Base-by-base conservation (phyloP, 30 jellyfish, hydroid and myxozoan species). In the Sanderia malayensis region DNA sequence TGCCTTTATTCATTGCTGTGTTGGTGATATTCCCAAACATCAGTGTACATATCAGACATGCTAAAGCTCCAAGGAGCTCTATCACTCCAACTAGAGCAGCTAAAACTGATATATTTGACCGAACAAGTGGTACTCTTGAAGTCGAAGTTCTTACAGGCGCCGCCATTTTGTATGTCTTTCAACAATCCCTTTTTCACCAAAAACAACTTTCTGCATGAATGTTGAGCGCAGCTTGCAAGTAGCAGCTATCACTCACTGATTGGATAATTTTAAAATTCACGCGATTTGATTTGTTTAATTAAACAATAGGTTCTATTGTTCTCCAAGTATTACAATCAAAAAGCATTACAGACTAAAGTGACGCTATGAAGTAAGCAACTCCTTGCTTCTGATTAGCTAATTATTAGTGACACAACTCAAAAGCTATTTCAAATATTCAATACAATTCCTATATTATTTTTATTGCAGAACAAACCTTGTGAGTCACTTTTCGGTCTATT, bases 61-160 rank as follows among this genome's bases (percentile, higher is more conserved):
- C 89, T 23, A 77, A 32, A 11, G 89, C 89, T 28, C 89, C 81
- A 22, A 77, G 80, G 34, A 77, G 81, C 46, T 77, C 89, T 3
- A 77, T 21, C n/a, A 77, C 81, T 27, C 89, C 89, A 31, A 77
- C 33, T 22, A 77, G 58, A 25, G 89, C 74, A n/a, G 89, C 89
- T 10, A 49, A 29, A 1, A 66, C 6, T 0, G 89, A 81, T 25
- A 47, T 29, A 44, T 77, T 77, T 2, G 25, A 41, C 32, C 73
- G 72, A 25, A 77, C 52, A 28, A 65, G 19, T n/a, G n/a, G n/a
- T n/a, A n/a, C n/a, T n/a, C n/a, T n/a, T n/a, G n/a, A n/a, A n/a
- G n/a, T n/a, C 59, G 80, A 37, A 59, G 17, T 32, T 46, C 18
- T 0, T 68, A 11, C 62, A 10, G 21, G 20, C 7, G 20, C 45